Evolutionary conservation across 1,140 invertebrate species (phyloP).

Genomic region (Drosophila prosaltans): DNA sequence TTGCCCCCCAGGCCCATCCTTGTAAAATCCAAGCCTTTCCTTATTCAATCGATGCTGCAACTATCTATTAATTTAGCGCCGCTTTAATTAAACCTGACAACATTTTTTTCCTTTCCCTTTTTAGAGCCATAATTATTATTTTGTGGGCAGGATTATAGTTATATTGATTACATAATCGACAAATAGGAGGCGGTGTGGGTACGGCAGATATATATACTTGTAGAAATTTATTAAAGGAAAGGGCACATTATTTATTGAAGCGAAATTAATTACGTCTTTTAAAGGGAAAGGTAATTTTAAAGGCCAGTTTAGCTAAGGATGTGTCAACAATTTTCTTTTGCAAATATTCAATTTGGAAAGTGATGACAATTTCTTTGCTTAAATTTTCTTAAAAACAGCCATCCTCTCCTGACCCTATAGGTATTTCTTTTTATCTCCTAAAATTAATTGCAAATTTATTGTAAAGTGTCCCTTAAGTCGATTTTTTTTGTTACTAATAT

Average conservation of each 20-base stretch:
- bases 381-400: too few relatives aligned
- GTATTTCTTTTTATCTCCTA: too few relatives aligned
- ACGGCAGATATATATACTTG: conserved; percentile 7
- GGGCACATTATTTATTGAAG: conserved; percentile 33
- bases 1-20: neutral
- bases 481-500: too few relatives aligned
- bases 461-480: too few relatives aligned
- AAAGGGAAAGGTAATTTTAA: conserved; percentile 43
- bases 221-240: neutral
- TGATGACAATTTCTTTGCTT: too few relatives aligned
- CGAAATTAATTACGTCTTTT: conserved; percentile 47
- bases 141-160: conserved; percentile 52
- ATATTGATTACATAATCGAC: conserved; percentile 49
- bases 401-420: too few relatives aligned
- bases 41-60: conserved; percentile 18
- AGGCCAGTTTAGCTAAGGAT: neutral
- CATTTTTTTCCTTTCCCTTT: conserved; percentile 25
- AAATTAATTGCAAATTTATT: too few relatives aligned
- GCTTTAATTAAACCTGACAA: conserved; percentile 51
- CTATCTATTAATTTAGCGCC: conserved; percentile 51
- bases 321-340: too few relatives aligned
- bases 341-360: too few relatives aligned
- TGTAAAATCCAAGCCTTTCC: neutral
- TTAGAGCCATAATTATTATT: conserved; percentile 46
- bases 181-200: conserved; percentile 2